Evolutionary conservation across 2,888 invertebrate species (phyloP).

Genomic region (Nineta flava): DNA sequence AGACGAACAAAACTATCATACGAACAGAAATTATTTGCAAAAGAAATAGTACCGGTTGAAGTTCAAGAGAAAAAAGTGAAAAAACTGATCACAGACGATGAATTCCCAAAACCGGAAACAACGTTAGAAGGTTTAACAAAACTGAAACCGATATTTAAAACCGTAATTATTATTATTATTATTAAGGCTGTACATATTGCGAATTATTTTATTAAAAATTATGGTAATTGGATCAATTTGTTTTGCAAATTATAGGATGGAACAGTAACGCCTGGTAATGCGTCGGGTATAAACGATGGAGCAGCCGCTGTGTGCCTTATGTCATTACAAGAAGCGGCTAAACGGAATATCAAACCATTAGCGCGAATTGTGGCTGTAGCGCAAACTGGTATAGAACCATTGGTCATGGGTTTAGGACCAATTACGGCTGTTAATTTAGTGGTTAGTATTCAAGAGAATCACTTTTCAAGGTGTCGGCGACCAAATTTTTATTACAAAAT

Average conservation of each 20-base stretch:
- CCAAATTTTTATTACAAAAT: too few relatives aligned
- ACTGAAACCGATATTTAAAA: slow-evolving; percentile 46
- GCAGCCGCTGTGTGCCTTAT: slow-evolving; percentile 72
- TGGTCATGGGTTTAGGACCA: slow-evolving; percentile 65
- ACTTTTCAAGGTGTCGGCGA: too few relatives aligned
- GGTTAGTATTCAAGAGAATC: slow-evolving; percentile 40
- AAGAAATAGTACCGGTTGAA: slow-evolving; percentile 55
- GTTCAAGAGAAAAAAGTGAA: slow-evolving; percentile 31
- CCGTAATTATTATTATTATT: slow-evolving; percentile 19
- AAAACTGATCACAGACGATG: slow-evolving; percentile 40
- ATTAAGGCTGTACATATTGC: not conserved
- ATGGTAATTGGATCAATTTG: slow-evolving; percentile 1
- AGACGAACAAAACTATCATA: slow-evolving; percentile 43
- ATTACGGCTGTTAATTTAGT: slow-evolving; percentile 50
- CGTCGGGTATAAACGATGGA: slow-evolving; percentile 76
- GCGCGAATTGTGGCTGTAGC: slow-evolving; percentile 64
- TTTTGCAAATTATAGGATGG: slow-evolving; percentile 29
- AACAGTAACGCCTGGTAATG: slow-evolving; percentile 63
- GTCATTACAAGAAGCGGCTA: slow-evolving; percentile 34
- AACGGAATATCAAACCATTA: slow-evolving; percentile 40
- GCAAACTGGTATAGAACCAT: slow-evolving; percentile 63
- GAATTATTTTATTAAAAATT: too few relatives aligned
- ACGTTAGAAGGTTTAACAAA: slow-evolving; percentile 42
- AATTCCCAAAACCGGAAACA: slow-evolving; percentile 47
- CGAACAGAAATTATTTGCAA: slow-evolving; percentile 41